These are phyloP conservation scores for Oopsacas minuta DNA, from an alignment of 37 sponge, comb jelly and placozoan species.

Conservation along the genomic window DNA sequence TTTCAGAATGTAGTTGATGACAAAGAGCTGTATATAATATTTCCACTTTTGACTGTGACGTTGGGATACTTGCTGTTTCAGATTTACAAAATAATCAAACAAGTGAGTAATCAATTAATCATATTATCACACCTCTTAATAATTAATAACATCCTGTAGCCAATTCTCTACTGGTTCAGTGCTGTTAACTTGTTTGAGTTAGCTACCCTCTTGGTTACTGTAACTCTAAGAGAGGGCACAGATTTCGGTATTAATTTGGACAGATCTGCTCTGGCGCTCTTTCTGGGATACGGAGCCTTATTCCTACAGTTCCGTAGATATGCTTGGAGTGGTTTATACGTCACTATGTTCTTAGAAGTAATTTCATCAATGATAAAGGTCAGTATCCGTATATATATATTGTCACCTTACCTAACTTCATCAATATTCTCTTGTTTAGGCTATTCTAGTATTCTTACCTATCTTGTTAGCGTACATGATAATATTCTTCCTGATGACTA, in stretches of 20 bases:
- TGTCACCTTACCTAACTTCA: neutral
- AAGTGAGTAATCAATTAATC: neutral
- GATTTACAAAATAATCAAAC: neutral
- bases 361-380: slow-evolving; percentile 7
- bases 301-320: neutral
- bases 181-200: neutral
- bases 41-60: neutral
- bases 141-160: neutral
- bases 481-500: neutral
- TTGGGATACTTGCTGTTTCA: neutral
- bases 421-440: neutral
- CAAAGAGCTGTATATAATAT: neutral
- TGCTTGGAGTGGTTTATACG: neutral
- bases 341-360: slow-evolving; percentile 2
- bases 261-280: neutral
- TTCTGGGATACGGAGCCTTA: neutral
- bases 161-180: neutral
- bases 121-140: neutral
- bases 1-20: neutral
- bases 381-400: neutral
- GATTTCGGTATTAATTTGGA: neutral
- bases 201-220: neutral
- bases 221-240: neutral
- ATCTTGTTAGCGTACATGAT: slow-evolving; percentile 1
- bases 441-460: neutral